Evolutionary conservation across 2,797 vertebrate species (phyloP).

Genomic region (Clarias pachynema): DNA sequence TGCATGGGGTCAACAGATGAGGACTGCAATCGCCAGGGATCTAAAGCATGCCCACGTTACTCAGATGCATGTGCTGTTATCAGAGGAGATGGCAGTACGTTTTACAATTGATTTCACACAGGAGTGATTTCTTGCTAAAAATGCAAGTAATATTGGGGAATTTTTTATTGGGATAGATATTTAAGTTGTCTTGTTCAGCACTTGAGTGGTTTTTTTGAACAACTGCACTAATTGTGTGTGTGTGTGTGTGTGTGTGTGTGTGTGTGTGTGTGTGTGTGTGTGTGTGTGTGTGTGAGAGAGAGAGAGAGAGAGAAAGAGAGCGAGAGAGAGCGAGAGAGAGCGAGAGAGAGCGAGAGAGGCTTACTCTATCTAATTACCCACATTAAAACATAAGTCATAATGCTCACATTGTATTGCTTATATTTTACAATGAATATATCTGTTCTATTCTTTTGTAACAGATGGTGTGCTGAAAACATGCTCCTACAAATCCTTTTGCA

Average conservation of each 20-base stretch:
- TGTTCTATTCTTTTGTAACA: constrained; percentile 53
- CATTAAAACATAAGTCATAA: not conserved
- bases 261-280: constrained; percentile 21
- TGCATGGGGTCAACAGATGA: constrained; percentile 87
- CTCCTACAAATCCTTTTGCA: constrained; percentile 89
- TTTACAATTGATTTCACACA: constrained; percentile 20
- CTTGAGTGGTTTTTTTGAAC: not conserved
- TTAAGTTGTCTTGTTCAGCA: not conserved
- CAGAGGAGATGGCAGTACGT: constrained; percentile 85
- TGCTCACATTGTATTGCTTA: not conserved
- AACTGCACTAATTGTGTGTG: not conserved
- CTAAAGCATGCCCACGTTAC: constrained; percentile 81
- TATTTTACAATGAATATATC: not conserved
- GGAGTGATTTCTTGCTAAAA: too few relatives aligned
- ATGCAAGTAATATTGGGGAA: not conserved
- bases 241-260: not conserved
- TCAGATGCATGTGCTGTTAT: constrained; percentile 86
- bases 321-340: not conserved
- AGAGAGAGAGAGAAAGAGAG: too few relatives aligned
- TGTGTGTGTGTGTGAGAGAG: not conserved
- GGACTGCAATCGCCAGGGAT: constrained; percentile 87
- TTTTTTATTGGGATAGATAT: not conserved
- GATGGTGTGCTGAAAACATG: constrained; percentile 91
- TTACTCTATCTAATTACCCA: not conserved
- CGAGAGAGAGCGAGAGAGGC: not conserved